A percentile compares a stretch with the other conserved stretches of the same genome.
phyloP scores from a whole-genome alignment of 2,888 invertebrate species.

The Ariolimax columbianus region DNA sequence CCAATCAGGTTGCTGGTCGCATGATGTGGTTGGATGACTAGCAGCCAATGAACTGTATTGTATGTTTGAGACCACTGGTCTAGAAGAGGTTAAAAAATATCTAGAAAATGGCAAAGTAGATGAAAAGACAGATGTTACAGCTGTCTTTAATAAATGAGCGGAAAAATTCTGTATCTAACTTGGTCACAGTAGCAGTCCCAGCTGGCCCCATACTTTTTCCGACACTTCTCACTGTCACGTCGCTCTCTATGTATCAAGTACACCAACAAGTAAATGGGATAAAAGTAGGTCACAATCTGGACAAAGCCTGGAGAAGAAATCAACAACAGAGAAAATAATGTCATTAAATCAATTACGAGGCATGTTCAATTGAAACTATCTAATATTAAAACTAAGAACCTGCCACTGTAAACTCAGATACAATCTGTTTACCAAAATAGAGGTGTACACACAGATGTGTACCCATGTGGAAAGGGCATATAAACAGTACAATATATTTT shows the following conservation, averaged over 20 bases:
- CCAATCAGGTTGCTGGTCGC: too few relatives aligned
- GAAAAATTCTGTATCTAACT: slow-evolving; percentile 87
- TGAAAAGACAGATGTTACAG: background rate
- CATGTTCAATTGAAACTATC: too few relatives aligned
- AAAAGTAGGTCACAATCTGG: slow-evolving; percentile 82
- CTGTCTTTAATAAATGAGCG: slow-evolving; percentile 78
- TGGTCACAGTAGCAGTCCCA: slow-evolving; percentile 90
- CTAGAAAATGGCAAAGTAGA: background rate
- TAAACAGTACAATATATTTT: too few relatives aligned
- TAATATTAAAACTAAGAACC: too few relatives aligned
- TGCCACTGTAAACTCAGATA: too few relatives aligned
- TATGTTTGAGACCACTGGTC: background rate
- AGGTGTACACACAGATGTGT: too few relatives aligned
- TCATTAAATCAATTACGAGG: background rate
- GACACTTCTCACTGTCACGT: slow-evolving; percentile 85
- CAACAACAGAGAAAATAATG: background rate
- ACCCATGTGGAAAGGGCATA: too few relatives aligned
- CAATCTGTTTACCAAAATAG: too few relatives aligned
- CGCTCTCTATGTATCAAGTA: slow-evolving; percentile 85
- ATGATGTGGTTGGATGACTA: too few relatives aligned
- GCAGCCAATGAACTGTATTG: too few relatives aligned
- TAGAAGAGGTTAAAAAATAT: background rate
- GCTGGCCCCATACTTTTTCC: slow-evolving; percentile 88
- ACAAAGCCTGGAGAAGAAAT: slow-evolving; percentile 80
- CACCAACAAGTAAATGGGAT: slow-evolving; percentile 81